Base-by-base conservation (phyloP, 2,113 vertebrate genomes). In the Herpetotheres cachinnans region DNA sequence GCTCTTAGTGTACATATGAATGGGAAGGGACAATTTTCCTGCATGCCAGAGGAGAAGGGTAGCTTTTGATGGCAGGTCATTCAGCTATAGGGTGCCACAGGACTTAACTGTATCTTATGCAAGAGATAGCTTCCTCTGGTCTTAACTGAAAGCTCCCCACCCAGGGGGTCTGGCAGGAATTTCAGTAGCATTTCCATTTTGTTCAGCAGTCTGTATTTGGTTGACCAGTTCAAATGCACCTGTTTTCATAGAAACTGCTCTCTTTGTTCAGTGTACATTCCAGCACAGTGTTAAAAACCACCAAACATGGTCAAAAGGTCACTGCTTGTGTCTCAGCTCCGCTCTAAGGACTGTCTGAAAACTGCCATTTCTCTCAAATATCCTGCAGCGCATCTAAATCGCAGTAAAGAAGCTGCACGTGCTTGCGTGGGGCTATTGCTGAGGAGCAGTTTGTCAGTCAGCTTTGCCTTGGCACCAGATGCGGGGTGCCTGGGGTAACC, bases 221-320 rank as follows among this genome's bases (percentile, higher is more conserved):
- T 97, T 97, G 98, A 97, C 98, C 97, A 98, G 97, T 96, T 98
- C 97, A 98, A 98, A 98, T 97, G 98, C 98, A 98, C 97, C 98
- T 98, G 98, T 98, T 98, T 98, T 98, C 98, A 95, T 82, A 96
- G 82, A 89, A 94, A 93, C 55, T 56, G 49, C 63, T 95, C 56
- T 85, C 95, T 97, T 96, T 97, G 96, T 96, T 95, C 79, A 91
- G 63, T 69, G 70, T 74, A 92, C 88, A 96, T 97, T 96, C 90
- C 94, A 96, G 70, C 38, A 82, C 65, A 50, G 65, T 70, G 81
- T 86, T 92, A 81, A 95, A 96, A 96, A 86, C 7, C 44, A 77
- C 50, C 62, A 97, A 97, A 98, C 97, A 78, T 98, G 98, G 98
- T 98, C 98, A 98, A 99, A 98, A 99, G 98, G 98, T 99, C 98